A percentile compares a stretch with the other conserved stretches of the same genome.
Conservation (phyloP, 2,113 vertebrate species). For the Hippoglossus stenolepis region DNA sequence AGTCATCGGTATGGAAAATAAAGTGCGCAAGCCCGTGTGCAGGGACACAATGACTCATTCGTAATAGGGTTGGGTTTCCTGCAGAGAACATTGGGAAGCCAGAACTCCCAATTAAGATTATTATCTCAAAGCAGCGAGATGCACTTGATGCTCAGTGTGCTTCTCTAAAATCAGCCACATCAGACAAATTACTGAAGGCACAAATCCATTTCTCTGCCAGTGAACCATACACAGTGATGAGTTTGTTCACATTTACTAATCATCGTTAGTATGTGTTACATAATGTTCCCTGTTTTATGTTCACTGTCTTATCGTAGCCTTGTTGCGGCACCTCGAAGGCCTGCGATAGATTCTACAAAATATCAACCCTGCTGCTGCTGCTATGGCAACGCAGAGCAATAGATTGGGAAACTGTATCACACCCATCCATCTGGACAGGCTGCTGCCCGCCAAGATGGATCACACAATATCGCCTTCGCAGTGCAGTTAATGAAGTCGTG, state of each 20-base stretch:
- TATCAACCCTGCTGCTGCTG: conserved; percentile 61
- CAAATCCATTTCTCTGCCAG: conserved; percentile 48
- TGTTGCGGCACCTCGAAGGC: not conserved
- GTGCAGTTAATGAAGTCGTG: conserved; percentile 42
- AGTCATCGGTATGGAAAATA: conserved; percentile 25
- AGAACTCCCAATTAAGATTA: conserved; percentile 58
- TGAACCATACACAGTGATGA: conserved; percentile 15
- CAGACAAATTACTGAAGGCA: conserved; percentile 34
- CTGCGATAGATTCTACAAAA: conserved; percentile 23
- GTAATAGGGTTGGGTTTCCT: conserved; percentile 25
- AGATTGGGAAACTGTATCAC: conserved; percentile 50
- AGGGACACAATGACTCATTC: conserved; percentile 36
- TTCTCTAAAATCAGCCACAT: conserved; percentile 40
- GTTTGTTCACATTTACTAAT: not conserved
- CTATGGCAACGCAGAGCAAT: conserved; percentile 75
- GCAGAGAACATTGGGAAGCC: conserved; percentile 43
- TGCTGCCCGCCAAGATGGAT: conserved; percentile 48
- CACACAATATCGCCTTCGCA: conserved; percentile 39
- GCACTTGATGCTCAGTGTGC: conserved; percentile 38
- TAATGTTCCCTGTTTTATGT: conserved; percentile 10
- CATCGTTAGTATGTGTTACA: not conserved
- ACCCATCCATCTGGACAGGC: conserved; percentile 63
- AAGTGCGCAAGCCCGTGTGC: not conserved
- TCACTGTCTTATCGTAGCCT: not conserved
- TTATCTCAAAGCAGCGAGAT: conserved; percentile 57